Percentiles rank a stretch among this genome's conserved stretches.
Evolutionary conservation across 2,113 vertebrate genomes (phyloP).

Genomic region (Grus americana): DNA sequence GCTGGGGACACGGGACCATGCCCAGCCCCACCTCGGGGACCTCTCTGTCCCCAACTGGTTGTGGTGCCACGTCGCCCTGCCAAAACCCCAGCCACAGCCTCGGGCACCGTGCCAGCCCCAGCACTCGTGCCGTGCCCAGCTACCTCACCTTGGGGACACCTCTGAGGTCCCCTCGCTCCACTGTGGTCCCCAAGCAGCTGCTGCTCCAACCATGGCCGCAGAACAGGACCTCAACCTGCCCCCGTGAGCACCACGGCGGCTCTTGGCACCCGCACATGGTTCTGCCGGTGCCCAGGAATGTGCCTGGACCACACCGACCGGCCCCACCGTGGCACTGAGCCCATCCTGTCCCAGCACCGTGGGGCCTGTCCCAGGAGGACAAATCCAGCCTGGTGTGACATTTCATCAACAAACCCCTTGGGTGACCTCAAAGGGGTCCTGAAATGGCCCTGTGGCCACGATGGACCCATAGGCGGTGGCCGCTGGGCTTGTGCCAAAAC

Average conservation of each 20-base stretch:
- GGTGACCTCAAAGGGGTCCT: background rate
- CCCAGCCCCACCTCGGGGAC: rapidly evolving
- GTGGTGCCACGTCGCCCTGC: rapidly evolving
- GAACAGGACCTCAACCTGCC: background rate
- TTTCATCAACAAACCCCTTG: background rate
- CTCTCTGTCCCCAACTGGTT: background rate
- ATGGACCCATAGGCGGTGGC: background rate
- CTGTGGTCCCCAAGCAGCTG: background rate
- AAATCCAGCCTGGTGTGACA: background rate
- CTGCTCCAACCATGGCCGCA: background rate
- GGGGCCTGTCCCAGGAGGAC: background rate
- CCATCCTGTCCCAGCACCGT: background rate
- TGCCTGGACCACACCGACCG: background rate
- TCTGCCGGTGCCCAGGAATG: background rate
- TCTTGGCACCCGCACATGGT: background rate
- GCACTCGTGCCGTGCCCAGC: rapidly evolving
- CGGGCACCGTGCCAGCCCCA: rapidly evolving
- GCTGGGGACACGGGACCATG: rapidly evolving
- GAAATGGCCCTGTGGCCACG: rapidly evolving
- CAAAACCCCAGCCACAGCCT: background rate
- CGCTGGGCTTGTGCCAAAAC: background rate
- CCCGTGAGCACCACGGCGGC: rapidly evolving
- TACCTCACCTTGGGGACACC: background rate
- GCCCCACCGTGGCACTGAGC: background rate
- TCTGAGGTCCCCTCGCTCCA: background rate